Conservation (phyloP, 2,888 invertebrate species). For the Liposcelis brunnea region DNA sequence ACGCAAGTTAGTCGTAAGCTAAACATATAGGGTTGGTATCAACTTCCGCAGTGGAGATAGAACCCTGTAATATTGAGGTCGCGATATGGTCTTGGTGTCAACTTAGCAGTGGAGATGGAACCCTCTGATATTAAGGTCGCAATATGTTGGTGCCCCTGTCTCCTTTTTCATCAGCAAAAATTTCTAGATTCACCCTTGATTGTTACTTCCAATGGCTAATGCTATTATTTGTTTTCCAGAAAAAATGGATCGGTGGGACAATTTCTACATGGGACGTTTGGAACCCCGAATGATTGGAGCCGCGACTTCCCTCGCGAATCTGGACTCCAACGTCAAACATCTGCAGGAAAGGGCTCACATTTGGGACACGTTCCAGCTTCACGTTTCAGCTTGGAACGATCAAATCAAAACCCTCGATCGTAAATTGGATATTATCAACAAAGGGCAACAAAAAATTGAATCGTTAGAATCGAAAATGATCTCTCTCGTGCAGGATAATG, state of each 20-base stretch:
- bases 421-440: constrained; percentile 22
- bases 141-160: too few species aligned
- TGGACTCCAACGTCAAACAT: constrained; percentile 31
- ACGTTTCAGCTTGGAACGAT: constrained; percentile 35
- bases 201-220: too few species aligned
- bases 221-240: too few species aligned
- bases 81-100: too few species aligned
- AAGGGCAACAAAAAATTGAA: constrained; percentile 26
- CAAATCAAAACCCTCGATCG: constrained; percentile 32
- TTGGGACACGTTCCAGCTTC: constrained; percentile 35
- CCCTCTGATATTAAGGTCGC: too few species aligned
- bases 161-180: too few species aligned
- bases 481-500: constrained; percentile 25
- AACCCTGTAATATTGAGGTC: too few species aligned
- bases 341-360: constrained; percentile 32
- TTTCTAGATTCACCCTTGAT: too few species aligned
- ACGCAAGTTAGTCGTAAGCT: too few species aligned
- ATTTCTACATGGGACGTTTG: constrained; percentile 26
- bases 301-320: constrained; percentile 24
- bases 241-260: constrained; percentile 27
- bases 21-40: too few species aligned
- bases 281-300: constrained; percentile 29
- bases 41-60: too few species aligned
- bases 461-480: constrained; percentile 23
- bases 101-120: too few species aligned